These are phyloP conservation scores for Heterodera schachtii DNA, from an alignment of 1,140 invertebrate species.

Conservation along the genomic window DNA sequence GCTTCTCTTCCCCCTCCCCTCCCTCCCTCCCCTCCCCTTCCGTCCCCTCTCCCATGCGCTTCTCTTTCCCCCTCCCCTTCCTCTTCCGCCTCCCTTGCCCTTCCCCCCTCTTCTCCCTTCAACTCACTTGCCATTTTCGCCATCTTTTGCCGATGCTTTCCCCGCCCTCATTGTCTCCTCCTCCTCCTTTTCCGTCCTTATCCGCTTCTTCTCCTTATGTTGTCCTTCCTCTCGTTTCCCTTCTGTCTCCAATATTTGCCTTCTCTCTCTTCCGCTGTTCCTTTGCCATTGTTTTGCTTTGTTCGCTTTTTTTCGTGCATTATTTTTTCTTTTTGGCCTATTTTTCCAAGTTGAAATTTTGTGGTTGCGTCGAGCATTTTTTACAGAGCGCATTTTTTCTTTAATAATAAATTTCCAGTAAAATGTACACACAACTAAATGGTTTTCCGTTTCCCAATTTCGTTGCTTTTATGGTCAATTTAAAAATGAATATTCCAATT, in stretches of 20 bases:
- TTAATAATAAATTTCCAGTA: not conserved
- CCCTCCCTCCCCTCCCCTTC: too few species aligned
- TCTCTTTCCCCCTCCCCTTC: too few species aligned
- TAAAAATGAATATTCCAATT: too few species aligned
- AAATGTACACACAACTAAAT: too few species aligned
- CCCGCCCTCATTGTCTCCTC: not conserved
- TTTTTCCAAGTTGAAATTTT: not conserved
- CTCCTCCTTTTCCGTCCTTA: not conserved
- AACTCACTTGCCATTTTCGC: not conserved
- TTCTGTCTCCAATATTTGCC: too few species aligned
- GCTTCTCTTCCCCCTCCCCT: too few species aligned
- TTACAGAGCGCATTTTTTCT: not conserved
- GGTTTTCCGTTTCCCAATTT: too few species aligned
- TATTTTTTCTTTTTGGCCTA: not conserved
- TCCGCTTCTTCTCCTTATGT: not conserved
- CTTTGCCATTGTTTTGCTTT: not conserved
- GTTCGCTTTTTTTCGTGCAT: not conserved
- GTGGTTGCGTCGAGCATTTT: not conserved
- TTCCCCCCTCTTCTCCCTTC: not conserved
- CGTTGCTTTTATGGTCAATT: too few species aligned
- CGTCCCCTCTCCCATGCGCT: too few species aligned
- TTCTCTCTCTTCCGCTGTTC: not conserved
- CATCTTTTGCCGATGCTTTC: not conserved
- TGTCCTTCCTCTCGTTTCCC: not conserved
- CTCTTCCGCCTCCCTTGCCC: too few species aligned